Conservation (phyloP, 2,797 vertebrate genomes). For the Onychomys arenicola region DNA sequence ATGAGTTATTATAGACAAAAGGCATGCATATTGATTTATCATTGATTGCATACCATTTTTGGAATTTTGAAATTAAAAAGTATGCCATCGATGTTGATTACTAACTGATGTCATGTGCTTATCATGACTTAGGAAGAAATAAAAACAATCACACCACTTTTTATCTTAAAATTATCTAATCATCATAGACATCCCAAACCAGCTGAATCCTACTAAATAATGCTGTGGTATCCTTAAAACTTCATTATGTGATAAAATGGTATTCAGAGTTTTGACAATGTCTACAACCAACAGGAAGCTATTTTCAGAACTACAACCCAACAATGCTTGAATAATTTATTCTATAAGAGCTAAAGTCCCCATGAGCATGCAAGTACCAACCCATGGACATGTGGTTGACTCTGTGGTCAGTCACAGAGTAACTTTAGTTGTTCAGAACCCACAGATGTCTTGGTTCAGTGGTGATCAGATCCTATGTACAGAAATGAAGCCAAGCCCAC, state of each 20-base stretch:
- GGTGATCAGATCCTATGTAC: neutral
- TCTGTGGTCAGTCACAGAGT: neutral
- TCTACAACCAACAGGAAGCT: slow-evolving; percentile 46
- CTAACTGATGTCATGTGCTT: slow-evolving; percentile 53
- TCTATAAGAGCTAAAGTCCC: slow-evolving; percentile 47
- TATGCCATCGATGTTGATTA: slow-evolving; percentile 65
- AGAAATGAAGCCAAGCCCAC: neutral
- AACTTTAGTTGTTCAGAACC: neutral
- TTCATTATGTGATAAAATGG: slow-evolving; percentile 33
- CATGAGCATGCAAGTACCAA: neutral
- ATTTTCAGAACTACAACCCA: slow-evolving; percentile 62
- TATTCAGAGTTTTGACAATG: slow-evolving; percentile 55
- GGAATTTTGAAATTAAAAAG: slow-evolving; percentile 60
- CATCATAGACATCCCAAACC: slow-evolving; percentile 56
- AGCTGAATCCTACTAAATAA: slow-evolving; percentile 31
- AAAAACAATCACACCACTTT: slow-evolving; percentile 37
- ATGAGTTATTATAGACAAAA: slow-evolving; percentile 61
- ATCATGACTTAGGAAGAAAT: slow-evolving; percentile 27
- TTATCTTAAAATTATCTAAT: slow-evolving; percentile 55
- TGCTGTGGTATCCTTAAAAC: slow-evolving; percentile 47
- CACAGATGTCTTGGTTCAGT: neutral
- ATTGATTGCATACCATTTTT: slow-evolving; percentile 70
- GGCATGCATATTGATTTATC: slow-evolving; percentile 69
- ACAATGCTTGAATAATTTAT: slow-evolving; percentile 36
- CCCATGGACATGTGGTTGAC: slow-evolving; percentile 29